Conservation (phyloP, 2,888 invertebrate genomes). For the Acrocyrtus sp. region DNA sequence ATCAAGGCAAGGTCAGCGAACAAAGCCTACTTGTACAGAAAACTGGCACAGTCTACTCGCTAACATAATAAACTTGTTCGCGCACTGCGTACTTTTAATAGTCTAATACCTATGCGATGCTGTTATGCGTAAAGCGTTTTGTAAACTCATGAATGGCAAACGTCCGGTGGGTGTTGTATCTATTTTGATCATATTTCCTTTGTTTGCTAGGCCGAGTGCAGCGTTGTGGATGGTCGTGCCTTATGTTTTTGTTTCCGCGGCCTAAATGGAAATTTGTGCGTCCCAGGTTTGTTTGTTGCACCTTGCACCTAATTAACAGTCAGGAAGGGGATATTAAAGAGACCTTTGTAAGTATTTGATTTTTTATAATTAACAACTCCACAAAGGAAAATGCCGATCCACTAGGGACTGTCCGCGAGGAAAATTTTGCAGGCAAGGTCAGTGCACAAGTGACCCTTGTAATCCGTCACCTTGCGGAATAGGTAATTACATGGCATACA, state of each 20-base stretch:
- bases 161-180: too few species aligned
- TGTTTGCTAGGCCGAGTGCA: slow-evolving; percentile 47
- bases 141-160: too few species aligned
- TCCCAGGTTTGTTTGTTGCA: slow-evolving; percentile 26
- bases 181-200: too few species aligned
- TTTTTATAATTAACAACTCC: background rate
- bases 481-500: slow-evolving; percentile 21
- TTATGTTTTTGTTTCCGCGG: slow-evolving; percentile 55
- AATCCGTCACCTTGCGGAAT: slow-evolving; percentile 48
- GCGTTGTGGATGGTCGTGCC: slow-evolving; percentile 49
- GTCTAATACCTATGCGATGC: too few species aligned
- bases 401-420: slow-evolving; percentile 50
- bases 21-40: too few species aligned
- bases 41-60: too few species aligned
- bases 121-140: too few species aligned
- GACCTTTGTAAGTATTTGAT: too few species aligned
- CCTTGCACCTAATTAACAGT: background rate
- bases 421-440: slow-evolving; percentile 44
- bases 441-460: slow-evolving; percentile 50
- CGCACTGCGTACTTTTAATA: too few species aligned
- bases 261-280: slow-evolving; percentile 48
- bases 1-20: slow-evolving; percentile 32
- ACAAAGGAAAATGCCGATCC: slow-evolving; percentile 45
- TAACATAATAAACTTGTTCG: too few species aligned
- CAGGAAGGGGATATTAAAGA: too few species aligned